Evolutionary conservation across 2,113 vertebrate genomes (phyloP).

Genomic region (Australoheros scitulus): DNA sequence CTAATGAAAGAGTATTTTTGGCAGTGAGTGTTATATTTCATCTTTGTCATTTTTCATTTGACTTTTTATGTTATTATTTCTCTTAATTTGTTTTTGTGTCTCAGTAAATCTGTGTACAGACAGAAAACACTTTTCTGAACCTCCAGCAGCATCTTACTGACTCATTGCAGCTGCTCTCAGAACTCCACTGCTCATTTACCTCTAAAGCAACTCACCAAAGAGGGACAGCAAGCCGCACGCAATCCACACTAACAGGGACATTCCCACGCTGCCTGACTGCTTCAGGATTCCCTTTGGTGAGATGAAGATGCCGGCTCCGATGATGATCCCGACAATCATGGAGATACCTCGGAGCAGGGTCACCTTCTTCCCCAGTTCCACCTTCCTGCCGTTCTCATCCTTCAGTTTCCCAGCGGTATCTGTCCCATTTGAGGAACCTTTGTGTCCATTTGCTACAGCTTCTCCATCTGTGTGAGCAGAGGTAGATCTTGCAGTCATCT

Average conservation of each 20-base stretch:
- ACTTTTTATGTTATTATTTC: background rate
- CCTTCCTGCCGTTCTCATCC: slow-evolving; percentile 68
- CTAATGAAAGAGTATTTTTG: no score
- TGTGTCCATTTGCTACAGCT: slow-evolving; percentile 11
- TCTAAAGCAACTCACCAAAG: slow-evolving; percentile 86
- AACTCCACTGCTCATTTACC: background rate
- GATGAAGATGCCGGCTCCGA: slow-evolving; percentile 97
- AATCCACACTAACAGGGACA: slow-evolving; percentile 92
- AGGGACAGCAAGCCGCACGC: slow-evolving; percentile 92
- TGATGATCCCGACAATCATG: slow-evolving; percentile 95
- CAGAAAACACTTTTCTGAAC: background rate
- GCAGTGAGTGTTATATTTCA: background rate
- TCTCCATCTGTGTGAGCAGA: slow-evolving; percentile 66
- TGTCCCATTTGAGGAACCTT: slow-evolving; percentile 8
- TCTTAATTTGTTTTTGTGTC: background rate
- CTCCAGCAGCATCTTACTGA: background rate
- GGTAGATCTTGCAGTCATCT: slow-evolving; percentile 82
- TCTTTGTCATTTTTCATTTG: background rate
- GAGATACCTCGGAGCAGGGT: slow-evolving; percentile 91
- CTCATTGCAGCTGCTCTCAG: no score
- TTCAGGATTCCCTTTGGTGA: slow-evolving; percentile 94
- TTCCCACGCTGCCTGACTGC: slow-evolving; percentile 91
- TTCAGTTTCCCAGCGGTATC: slow-evolving; percentile 40
- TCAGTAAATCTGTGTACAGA: background rate
- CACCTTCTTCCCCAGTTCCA: slow-evolving; percentile 91